Base-by-base conservation (phyloP, 2,888 invertebrate species). In the Gryllus longicercus region DNA sequence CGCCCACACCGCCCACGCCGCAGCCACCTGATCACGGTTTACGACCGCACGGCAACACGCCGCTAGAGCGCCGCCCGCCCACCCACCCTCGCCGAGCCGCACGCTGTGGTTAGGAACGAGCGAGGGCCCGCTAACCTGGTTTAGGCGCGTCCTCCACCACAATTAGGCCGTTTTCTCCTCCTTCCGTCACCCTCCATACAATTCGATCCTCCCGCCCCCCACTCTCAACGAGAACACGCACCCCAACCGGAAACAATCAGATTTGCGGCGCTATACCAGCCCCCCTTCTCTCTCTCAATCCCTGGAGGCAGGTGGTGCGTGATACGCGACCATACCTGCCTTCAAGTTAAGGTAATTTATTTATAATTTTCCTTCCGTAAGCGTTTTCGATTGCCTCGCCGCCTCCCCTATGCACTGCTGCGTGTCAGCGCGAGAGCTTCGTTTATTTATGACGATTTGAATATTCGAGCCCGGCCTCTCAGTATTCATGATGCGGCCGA, bases 331-430 rank as follows among this genome's bases (percentile, higher is more conserved):
- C 16, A 63, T 63, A 63, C 14, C 16, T 63, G 4, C 63, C n/a
- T 14, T 63, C 63, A n/a, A 63, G 63, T 63, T 63, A 63, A 63
- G n/a, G 63, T 63, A 63, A 63, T 63, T 63, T 63, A 63, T 63
- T 63, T 63, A 63, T 63, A 63, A 63, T 63, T 63, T 63, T 63
- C 63, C 16, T 63, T 14, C 16, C 14, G 63, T 63, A 63, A 63
- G 63, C 63, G 63, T 63, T 63, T 63, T 63, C 63, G 63, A 63
- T 63, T n/a, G 63, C 63, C 63, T n/a, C n/a, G 4, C n/a, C 63
- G 5, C 63, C 63, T n/a, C 16, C 63, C 63, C 63, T 14, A 14
- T 0, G 63, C 63, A 63, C 3, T 16, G 63, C 16, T n/a, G 63
- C 16, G n/a, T 63, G 63, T 63, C 63, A 63, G 63, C 63, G 63